Evolutionary conservation across 2,113 vertebrate species (phyloP).

Genomic region (Talpa occidentalis): DNA sequence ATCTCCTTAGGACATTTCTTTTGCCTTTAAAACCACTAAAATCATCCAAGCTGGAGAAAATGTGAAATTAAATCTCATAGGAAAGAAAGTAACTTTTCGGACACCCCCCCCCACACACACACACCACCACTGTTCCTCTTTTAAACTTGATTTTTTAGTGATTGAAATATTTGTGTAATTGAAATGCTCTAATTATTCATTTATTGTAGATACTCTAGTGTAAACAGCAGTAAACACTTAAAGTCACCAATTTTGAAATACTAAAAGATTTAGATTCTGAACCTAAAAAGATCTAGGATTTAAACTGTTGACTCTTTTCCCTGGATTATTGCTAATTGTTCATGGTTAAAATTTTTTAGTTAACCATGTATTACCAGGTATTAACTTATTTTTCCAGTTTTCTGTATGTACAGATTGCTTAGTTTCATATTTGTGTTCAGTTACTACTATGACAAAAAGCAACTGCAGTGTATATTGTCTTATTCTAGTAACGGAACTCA

Average conservation of each 20-base stretch:
- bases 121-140: too few relatives aligned
- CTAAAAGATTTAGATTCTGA: slow-evolving; percentile 33
- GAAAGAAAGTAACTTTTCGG: slow-evolving; percentile 2
- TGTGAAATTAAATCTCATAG: slow-evolving; percentile 49
- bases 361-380: not conserved
- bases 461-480: not conserved
- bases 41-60: not conserved
- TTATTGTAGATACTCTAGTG: not conserved
- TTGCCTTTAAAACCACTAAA: slow-evolving; percentile 14
- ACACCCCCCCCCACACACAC: not conserved
- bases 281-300: not conserved
- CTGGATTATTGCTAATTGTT: not conserved
- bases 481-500: not conserved
- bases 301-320: not conserved
- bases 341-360: not conserved
- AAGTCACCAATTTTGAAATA: slow-evolving; percentile 23
- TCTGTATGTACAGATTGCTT: not conserved
- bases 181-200: not conserved
- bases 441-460: not conserved
- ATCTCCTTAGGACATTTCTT: slow-evolving; percentile 20
- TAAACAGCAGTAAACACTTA: not conserved
- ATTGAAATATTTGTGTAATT: slow-evolving; percentile 12
- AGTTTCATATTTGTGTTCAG: slow-evolving; percentile 34
- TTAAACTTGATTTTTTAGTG: not conserved
- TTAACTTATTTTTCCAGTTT: slow-evolving; percentile 51